Evolutionary conservation across 2,113 vertebrate genomes (phyloP).

Genomic region (Indri indri): DNA sequence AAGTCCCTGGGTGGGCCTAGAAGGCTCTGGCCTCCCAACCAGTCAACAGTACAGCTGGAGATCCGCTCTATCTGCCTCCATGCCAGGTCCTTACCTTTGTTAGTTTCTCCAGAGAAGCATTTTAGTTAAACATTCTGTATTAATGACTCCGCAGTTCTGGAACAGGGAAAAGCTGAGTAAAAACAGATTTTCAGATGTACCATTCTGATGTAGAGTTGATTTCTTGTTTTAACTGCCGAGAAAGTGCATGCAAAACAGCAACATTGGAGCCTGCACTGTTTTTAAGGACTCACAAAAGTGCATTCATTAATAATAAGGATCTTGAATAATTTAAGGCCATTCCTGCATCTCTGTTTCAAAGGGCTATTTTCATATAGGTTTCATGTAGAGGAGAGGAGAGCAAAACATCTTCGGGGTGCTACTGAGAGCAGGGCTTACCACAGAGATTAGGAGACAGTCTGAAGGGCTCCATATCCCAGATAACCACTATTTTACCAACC

Average conservation of each 20-base stretch:
- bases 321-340: slow-evolving; percentile 84
- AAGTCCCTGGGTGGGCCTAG: neutral
- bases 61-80: neutral
- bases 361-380: slow-evolving; percentile 53
- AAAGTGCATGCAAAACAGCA: slow-evolving; percentile 19
- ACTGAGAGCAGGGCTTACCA: slow-evolving; percentile 46
- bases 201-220: neutral
- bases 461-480: neutral
- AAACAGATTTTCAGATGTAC: slow-evolving; percentile 30
- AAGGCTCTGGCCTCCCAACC: neutral
- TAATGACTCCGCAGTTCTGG: slow-evolving; percentile 28
- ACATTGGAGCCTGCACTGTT: slow-evolving; percentile 31
- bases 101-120: slow-evolving; percentile 47
- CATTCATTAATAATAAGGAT: slow-evolving; percentile 85
- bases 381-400: neutral
- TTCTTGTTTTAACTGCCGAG: neutral
- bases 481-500: neutral
- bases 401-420: slow-evolving; percentile 53
- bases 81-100: slow-evolving; percentile 70
- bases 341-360: slow-evolving; percentile 79
- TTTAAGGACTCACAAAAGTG: slow-evolving; percentile 62
- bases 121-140: neutral
- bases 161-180: slow-evolving; percentile 48
- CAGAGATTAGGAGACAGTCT: slow-evolving; percentile 61
- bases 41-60: neutral